These are phyloP conservation scores for Orientallactaga bullata DNA, from an alignment of 2,113 vertebrate species.

Conservation along the genomic window DNA sequence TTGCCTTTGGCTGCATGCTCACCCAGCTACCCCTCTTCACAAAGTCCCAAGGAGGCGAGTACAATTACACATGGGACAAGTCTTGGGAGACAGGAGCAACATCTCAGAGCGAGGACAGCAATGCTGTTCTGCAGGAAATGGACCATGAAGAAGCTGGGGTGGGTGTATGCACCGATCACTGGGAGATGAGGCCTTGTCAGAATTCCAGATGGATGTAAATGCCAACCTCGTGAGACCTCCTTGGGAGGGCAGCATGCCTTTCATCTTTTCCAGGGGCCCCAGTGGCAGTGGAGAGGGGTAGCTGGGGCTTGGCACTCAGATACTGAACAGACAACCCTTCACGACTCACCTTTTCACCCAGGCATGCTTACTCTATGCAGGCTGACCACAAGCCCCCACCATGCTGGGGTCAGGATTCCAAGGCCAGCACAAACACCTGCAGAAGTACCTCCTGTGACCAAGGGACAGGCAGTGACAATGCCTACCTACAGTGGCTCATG, in stretches of 20 bases:
- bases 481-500: not conserved
- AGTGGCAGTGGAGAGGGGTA: not conserved
- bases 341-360: not conserved
- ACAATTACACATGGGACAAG: not conserved
- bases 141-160: not conserved
- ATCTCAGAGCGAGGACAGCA: not conserved
- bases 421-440: not conserved
- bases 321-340: not conserved
- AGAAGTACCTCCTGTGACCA: not conserved
- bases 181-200: not conserved
- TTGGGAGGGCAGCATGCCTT: not conserved
- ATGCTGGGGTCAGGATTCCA: not conserved
- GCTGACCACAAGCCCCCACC: too few species aligned
- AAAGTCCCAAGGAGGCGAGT: not conserved
- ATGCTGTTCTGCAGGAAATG: not conserved
- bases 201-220: not conserved
- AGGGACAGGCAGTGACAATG: not conserved
- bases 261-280: not conserved
- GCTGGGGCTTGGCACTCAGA: too few species aligned
- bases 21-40: not conserved
- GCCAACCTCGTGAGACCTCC: not conserved
- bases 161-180: accelerated
- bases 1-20: not conserved
- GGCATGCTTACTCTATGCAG: not conserved
- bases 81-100: not conserved